Base-by-base conservation (phyloP, 1,140 invertebrate genomes). In the Psilanteris sp. region DNA sequence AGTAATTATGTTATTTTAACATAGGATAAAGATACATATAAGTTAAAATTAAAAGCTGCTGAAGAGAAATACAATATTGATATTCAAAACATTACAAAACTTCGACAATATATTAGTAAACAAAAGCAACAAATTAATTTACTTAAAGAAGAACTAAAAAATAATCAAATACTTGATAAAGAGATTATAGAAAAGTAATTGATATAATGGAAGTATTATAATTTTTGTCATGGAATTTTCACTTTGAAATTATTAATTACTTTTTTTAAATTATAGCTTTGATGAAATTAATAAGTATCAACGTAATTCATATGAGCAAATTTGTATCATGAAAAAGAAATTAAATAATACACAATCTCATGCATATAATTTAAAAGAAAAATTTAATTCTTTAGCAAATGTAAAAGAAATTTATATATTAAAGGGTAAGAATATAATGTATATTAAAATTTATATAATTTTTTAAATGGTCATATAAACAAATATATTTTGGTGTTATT, bases 101-200 rank as follows among this genome's bases (percentile, higher is more conserved):
- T 55, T 1, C 20, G 9, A 18, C 8, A 27, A 0, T 31, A 55
- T 15, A 13, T 41, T 11, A 39, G 22, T 1, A 41, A 55, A 31
- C 50, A 55, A 20, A 55, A 41, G n/a, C 15, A 39, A 20, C 13
- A 31, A 8, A 10, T 41, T 1, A 55, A 11, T 31, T 8, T 41
- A 3, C 5, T 55, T 0, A 55, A 55, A 13, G 36, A 55, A 20
- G n/a, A 4, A 27, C 6, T 39, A n/a, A 39, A 55, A 41, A 55
- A 31, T 0, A 29, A 41, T 31, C 22, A 41, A 4, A 7, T 13
- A 2, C 8, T 7, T n/a, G 24, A 41, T 13, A 39, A 55, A 55
- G 14, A 39, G 29, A 39, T 55, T 1, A 29, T 41, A 29, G 15
- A 55, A 1, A 14, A 13, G 50, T 55, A 36, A 50, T 15, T 14